Percentiles rank a stretch among this genome's conserved stretches.
These are phyloP conservation scores for Aplodontia rufa DNA, from an alignment of 2,113 vertebrate species.

Conservation along the genomic window DNA sequence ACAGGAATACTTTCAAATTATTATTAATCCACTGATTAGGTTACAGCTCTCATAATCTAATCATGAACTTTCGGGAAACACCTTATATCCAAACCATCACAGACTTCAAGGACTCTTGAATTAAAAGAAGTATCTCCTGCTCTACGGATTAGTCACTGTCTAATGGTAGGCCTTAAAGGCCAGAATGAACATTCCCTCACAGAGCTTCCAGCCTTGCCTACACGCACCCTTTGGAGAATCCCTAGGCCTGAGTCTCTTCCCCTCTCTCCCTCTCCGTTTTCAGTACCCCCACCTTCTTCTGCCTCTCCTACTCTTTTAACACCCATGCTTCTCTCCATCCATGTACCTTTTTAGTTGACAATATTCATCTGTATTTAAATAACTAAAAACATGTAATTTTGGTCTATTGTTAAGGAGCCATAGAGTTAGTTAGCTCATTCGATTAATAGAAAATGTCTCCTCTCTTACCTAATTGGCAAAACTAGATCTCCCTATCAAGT, in stretches of 20 bases:
- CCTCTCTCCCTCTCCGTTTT: not conserved
- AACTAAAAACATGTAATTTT: slow-evolving; percentile 21
- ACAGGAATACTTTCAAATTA: too few species aligned
- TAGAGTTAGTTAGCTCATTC: not conserved
- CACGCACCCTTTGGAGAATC: not conserved
- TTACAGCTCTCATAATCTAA: too few species aligned
- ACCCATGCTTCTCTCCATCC: not conserved
- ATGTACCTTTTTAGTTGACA: not conserved
- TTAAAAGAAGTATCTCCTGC: not conserved
- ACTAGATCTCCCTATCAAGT: slow-evolving; percentile 6
- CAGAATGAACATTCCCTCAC: not conserved
- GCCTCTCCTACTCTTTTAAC: not conserved
- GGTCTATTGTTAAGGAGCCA: not conserved
- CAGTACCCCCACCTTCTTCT: not conserved
- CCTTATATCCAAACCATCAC: too few species aligned
- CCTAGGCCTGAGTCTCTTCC: not conserved
- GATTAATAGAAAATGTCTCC: slow-evolving; percentile 4
- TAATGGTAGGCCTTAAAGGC: not conserved
- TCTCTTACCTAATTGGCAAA: slow-evolving; percentile 25
- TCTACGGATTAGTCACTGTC: not conserved
- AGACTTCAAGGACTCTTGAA: not conserved
- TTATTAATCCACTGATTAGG: too few species aligned
- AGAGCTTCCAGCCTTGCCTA: not conserved
- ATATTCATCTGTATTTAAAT: not conserved
- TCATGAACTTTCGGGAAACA: too few species aligned